A percentile compares a stretch with the other conserved stretches of the same genome.
phyloP scores from a whole-genome alignment of 2,797 vertebrate species.

The Decapterus maruadsi region DNA sequence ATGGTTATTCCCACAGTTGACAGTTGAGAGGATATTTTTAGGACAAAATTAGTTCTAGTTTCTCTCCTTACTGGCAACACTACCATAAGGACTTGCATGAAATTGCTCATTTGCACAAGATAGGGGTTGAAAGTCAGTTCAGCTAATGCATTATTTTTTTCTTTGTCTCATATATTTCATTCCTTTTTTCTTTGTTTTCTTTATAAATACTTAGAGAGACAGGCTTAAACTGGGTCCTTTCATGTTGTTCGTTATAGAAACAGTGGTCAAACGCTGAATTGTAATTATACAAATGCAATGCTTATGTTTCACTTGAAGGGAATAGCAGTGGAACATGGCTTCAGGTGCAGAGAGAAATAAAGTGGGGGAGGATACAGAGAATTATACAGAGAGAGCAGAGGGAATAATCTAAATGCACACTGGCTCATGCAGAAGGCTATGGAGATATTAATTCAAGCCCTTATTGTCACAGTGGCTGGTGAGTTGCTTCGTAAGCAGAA shows the following conservation, averaged over 20 bases:
- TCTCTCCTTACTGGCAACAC: slow-evolving; percentile 3
- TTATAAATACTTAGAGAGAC: neutral
- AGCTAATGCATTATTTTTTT: slow-evolving; percentile 24
- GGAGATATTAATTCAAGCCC: slow-evolving; percentile 63
- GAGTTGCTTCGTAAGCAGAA: slow-evolving; percentile 84
- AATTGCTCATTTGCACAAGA: slow-evolving; percentile 27
- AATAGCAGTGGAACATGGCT: slow-evolving; percentile 55
- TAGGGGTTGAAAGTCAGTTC: slow-evolving; percentile 8
- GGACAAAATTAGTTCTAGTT: slow-evolving; percentile 11
- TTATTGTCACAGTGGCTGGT: slow-evolving; percentile 83
- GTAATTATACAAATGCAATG: slow-evolving; percentile 46
- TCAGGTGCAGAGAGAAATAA: slow-evolving; percentile 55
- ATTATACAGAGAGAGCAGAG: slow-evolving; percentile 39
- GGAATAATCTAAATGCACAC: slow-evolving; percentile 41
- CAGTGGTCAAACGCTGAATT: slow-evolving; percentile 17
- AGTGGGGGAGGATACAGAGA: slow-evolving; percentile 34
- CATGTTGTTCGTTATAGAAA: neutral
- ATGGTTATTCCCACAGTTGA: slow-evolving; percentile 4
- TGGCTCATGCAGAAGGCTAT: slow-evolving; percentile 45
- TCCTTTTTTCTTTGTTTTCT: neutral
- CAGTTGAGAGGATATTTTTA: slow-evolving; percentile 11
- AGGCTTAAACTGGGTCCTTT: neutral
- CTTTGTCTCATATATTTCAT: slow-evolving; percentile 8
- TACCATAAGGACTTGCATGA: neutral
- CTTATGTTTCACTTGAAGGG: slow-evolving; percentile 45